A percentile compares a stretch with the other conserved stretches of the same genome.
These are phyloP conservation scores for Lasiommata megera DNA, from an alignment of 2,888 invertebrate species.

Conservation along the genomic window DNA sequence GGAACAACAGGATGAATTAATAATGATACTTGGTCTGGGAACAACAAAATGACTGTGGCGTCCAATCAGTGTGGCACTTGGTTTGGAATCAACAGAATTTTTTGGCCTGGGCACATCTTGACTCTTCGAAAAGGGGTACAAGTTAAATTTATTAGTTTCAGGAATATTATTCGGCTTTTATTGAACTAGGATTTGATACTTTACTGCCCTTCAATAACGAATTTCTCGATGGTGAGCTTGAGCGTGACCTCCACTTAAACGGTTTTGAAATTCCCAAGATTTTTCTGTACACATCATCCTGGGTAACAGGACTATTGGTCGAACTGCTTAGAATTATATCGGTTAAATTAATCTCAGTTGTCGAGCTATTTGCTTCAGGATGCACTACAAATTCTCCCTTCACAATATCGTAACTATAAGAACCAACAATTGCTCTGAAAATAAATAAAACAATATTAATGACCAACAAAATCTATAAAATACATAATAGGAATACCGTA, in stretches of 20 bases:
- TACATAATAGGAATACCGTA: too few species aligned
- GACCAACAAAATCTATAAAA: too few species aligned
- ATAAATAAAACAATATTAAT: too few species aligned
- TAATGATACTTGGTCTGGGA: too few species aligned
- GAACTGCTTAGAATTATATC: constrained; percentile 15
- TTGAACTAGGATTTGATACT: neutral
- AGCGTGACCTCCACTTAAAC: neutral
- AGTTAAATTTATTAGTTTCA: too few species aligned
- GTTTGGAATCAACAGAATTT: too few species aligned
- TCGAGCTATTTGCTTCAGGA: constrained; percentile 1
- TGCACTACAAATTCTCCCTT: constrained; percentile 40
- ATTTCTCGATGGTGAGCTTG: constrained; percentile 1
- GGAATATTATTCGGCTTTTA: neutral
- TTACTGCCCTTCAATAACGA: neutral
- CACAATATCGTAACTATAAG: constrained; percentile 43
- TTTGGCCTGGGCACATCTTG: too few species aligned
- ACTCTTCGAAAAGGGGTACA: too few species aligned
- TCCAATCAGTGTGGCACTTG: too few species aligned
- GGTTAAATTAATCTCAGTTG: constrained; percentile 14
- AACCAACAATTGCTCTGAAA: constrained; percentile 54
- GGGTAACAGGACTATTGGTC: neutral
- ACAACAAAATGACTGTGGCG: too few species aligned
- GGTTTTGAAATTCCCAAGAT: constrained; percentile 14
- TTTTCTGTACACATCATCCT: constrained; percentile 17
- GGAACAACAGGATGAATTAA: too few species aligned